These are phyloP conservation scores for Drosophila kanapiae DNA, from an alignment of 1,140 invertebrate genomes.

Conservation along the genomic window DNA sequence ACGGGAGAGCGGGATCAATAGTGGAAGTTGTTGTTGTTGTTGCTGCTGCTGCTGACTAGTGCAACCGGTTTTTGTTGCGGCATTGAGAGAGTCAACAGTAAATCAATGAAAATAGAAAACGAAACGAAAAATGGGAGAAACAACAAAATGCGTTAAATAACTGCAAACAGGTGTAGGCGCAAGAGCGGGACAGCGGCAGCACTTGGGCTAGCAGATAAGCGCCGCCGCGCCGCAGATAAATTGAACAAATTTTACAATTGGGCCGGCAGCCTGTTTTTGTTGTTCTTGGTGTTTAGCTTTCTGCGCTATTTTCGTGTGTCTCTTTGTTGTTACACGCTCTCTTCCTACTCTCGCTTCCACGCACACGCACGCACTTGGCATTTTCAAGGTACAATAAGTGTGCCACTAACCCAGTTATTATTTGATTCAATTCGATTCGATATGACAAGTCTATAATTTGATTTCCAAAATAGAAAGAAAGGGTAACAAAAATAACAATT, in stretches of 20 bases:
- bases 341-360: conserved; percentile 2
- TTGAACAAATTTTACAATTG: conserved; percentile 53
- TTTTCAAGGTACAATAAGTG: conserved; percentile 52
- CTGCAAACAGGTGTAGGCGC: conserved; percentile 70
- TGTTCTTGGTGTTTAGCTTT: conserved; percentile 10
- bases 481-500: background rate
- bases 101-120: conserved; percentile 63
- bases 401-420: conserved; percentile 69
- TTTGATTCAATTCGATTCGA: conserved; percentile 18
- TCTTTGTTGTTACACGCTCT: conserved; percentile 12
- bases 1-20: conserved; percentile 50
- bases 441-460: conserved; percentile 25
- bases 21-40: conserved; percentile 21
- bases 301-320: conserved; percentile 22
- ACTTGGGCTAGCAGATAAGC: conserved; percentile 22
- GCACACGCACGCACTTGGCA: conserved; percentile 19
- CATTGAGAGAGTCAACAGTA: conserved; percentile 63
- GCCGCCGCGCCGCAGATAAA: conserved; percentile 27
- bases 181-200: conserved; percentile 24
- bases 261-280: conserved; percentile 6
- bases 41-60: conserved; percentile 1
- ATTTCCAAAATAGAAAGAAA: conserved; percentile 63
- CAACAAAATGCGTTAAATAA: conserved; percentile 66
- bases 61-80: conserved; percentile 53
- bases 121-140: conserved; percentile 40